Evolutionary conservation across 2,797 vertebrate species (phyloP).

Genomic region (Labroides dimidiatus): DNA sequence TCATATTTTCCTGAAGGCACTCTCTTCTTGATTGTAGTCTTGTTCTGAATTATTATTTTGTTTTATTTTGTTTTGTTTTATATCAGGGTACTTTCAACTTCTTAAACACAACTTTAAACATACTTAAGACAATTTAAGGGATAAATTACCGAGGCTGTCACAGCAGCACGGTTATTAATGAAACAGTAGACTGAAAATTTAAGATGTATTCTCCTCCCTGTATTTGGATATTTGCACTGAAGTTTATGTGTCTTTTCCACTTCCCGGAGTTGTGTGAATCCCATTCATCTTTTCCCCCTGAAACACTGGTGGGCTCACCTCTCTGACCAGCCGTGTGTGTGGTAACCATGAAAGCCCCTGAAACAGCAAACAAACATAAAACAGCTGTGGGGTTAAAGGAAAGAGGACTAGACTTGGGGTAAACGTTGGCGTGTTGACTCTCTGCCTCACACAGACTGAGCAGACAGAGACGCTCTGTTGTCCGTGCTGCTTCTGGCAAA

Average conservation of each 20-base stretch:
- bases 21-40: no score
- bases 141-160: no score
- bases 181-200: background rate
- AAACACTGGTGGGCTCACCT: slow-evolving; percentile 46
- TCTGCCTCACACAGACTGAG: slow-evolving; percentile 47
- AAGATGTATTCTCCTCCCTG: background rate
- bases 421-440: slow-evolving; percentile 74
- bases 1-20: no score
- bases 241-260: slow-evolving; percentile 33
- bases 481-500: slow-evolving; percentile 47
- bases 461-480: slow-evolving; percentile 72
- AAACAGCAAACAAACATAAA: slow-evolving; percentile 73
- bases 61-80: no score
- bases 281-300: slow-evolving; percentile 59
- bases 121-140: no score
- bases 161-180: background rate
- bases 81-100: no score
- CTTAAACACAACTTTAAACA: no score
- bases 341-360: slow-evolving; percentile 64
- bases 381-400: slow-evolving; percentile 66
- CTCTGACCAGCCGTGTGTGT: slow-evolving; percentile 47
- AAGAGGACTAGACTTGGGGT: slow-evolving; percentile 66
- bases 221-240: slow-evolving; percentile 10
- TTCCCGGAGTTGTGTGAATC: slow-evolving; percentile 54
- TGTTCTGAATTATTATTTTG: no score